Evolutionary conservation across 30 jellyfish, hydroid and myxozoan species (phyloP), one percentile per base, ranked within the genome.

Genomic region (Chrysaora quinquecirrha): DNA sequence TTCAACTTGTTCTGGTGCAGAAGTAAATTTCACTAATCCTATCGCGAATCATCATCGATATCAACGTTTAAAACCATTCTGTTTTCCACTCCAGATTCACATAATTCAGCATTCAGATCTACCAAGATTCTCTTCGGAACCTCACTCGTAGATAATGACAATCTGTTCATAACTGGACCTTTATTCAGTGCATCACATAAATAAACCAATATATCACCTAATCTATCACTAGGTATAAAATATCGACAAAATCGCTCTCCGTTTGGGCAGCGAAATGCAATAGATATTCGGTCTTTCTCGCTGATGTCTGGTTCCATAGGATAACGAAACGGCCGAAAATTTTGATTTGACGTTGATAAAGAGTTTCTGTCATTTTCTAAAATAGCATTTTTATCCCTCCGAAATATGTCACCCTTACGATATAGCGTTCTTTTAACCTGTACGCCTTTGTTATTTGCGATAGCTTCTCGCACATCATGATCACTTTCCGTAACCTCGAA

Each of bases 381-480:
- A 38, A 38, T 38, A 3, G 54, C 54, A 38, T 16, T 52, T 52
- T 19, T 19, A 16, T 9, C 25, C 68, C 25, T 52, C 25, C 68
- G 24, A 56, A 80, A 80, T 12, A 80, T 80, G 35, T 80, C 90
- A 14, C 90, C 90, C 30, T 80, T 80, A 0, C 90, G 76, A 35
- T 80, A 80, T 3, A 80, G 76, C 23, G 68, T 34, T 52, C 90
- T 65, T 29, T 21, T 29, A 32, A 30, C 65, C 22, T n/a, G 32
- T 23, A 43, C 47, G 22, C 33, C 31, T 1, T 18, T 20, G 3
- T 0, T 35, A 14, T 23, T 70, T 4, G 14, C 61, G 21, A 16
- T 19, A 0, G 65, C 10, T 3, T 21, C 0, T 10, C 10, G 11
- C 32, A 3, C 10, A 9, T 74, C 7, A 0, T 30, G 25, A 2